Percentiles rank a stretch among this genome's conserved stretches.
These are phyloP conservation scores for Cosmopolites sordidus DNA, from an alignment of 2,888 invertebrate genomes.

Conservation along the genomic window DNA sequence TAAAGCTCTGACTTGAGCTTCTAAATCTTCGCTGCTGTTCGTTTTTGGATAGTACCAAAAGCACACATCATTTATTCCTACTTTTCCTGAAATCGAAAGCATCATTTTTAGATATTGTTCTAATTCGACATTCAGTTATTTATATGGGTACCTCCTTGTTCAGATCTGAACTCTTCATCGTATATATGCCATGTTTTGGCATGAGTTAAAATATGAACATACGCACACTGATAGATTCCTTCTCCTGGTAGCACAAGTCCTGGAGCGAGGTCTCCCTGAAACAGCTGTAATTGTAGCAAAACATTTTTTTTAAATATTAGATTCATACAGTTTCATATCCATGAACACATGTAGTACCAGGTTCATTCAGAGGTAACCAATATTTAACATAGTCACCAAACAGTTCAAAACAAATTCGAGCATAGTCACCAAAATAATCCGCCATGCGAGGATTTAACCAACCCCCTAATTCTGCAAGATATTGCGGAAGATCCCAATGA, in stretches of 20 bases:
- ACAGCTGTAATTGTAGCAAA: too few relatives aligned
- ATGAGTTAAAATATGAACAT: constrained; percentile 63
- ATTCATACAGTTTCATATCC: constrained; percentile 5
- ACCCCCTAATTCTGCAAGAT: constrained; percentile 41
- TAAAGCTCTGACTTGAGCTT: constrained; percentile 21
- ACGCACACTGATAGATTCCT: constrained; percentile 56
- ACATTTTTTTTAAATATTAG: too few relatives aligned
- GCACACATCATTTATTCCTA: constrained; percentile 18
- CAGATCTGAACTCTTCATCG: constrained; percentile 54
- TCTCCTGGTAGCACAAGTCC: background rate
- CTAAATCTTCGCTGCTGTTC: constrained; percentile 20
- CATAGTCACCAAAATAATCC: constrained; percentile 58
- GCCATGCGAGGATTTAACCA: constrained; percentile 61
- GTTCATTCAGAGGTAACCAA: constrained; percentile 25
- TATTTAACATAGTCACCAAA: constrained; percentile 43
- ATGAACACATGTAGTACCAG: constrained; percentile 2
- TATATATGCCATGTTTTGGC: constrained; percentile 63
- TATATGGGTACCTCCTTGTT: constrained; percentile 50
- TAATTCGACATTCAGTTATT: too few relatives aligned
- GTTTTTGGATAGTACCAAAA: constrained; percentile 21
- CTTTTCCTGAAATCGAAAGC: constrained; percentile 12
- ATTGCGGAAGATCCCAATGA: constrained; percentile 62
- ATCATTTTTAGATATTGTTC: too few relatives aligned
- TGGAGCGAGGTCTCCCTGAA: constrained; percentile 3
- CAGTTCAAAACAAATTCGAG: constrained; percentile 49